Evolutionary conservation across 2,888 invertebrate species (phyloP), one percentile per base, ranked within the genome.

Genomic region (Cerceris rybyensis): DNA sequence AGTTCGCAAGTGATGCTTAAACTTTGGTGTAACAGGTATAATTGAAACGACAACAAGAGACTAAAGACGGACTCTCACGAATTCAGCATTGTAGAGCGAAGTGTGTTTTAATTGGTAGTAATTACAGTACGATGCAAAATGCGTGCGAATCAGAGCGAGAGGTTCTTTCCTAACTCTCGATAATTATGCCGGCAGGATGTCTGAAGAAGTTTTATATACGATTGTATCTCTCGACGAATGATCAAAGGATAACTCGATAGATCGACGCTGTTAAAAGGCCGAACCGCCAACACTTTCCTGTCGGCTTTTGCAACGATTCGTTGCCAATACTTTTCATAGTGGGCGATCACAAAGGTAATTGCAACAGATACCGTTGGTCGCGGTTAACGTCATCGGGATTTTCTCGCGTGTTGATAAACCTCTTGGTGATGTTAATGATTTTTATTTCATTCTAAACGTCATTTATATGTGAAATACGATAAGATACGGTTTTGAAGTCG

Each of bases 211-310:
- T 66, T 28, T 11, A 54, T 39, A 16, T 13, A 43, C 39, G 77
- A 77, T 70, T 65, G 13, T 39, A 78, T 78, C 73, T 42, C 49
- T 55, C 49, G 46, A 52, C 13, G 66, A 46, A 58, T 42, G 78
- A 75, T 70, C 58, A 42, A 55, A 55, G n/a, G 68, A 80, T 78
- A 68, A 63, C 28, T 60, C 61, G 68, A 78, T 52, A 54, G 64
- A 55, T 73, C 54, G 54, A 16, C 42, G 67, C 66, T 61, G 17
- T 60, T 71, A 70, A 64, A 59, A 69, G 9, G 28, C 60, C 50
- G 13, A 7, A 28, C 61, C 86, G 86, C 85, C 85, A 70, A 85
- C 86, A 85, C 82, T 79, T 85, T 86, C 82, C 80, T 86, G 78
- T 49, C 49, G 55, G 52, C 72, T 86, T 78, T 85, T 77, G 85